These are phyloP conservation scores for Deladenus siricidicola DNA, from an alignment of 2,888 invertebrate species.

Conservation along the genomic window DNA sequence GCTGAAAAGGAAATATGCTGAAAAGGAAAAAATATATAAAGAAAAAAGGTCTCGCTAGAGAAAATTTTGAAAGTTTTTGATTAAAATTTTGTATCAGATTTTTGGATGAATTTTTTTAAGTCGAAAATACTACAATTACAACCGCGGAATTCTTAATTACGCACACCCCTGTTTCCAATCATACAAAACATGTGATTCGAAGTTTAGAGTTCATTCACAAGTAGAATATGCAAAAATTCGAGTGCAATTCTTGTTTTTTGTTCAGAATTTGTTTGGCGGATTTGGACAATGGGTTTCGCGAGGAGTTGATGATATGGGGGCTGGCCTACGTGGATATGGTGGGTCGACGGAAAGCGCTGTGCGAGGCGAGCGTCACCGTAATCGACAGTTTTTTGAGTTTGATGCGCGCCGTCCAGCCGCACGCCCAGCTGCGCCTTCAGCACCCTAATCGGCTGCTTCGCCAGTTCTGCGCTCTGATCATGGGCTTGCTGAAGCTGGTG, in stretches of 20 bases:
- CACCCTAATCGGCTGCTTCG: constrained; percentile 10
- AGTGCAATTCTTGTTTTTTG: not conserved
- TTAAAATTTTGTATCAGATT: too few species aligned
- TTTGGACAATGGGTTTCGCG: constrained; percentile 10
- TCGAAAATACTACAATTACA: too few species aligned
- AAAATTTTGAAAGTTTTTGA: too few species aligned
- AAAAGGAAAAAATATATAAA: not conserved
- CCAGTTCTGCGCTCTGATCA: constrained; percentile 13
- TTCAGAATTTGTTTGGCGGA: constrained; percentile 12
- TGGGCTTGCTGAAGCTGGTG: constrained; percentile 9
- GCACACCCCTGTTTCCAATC: too few species aligned
- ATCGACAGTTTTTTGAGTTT: constrained; percentile 10
- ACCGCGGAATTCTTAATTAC: too few species aligned
- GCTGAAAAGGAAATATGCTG: not conserved
- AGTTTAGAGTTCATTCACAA: too few species aligned
- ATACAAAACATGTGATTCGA: too few species aligned
- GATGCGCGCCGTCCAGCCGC: constrained; percentile 11
- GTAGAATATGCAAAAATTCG: too few species aligned
- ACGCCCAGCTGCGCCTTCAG: constrained; percentile 13
- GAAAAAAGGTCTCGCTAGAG: too few species aligned
- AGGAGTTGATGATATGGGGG: constrained; percentile 9
- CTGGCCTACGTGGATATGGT: constrained; percentile 10
- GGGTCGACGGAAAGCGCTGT: not conserved
- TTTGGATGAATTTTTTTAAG: too few species aligned
- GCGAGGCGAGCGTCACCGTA: constrained; percentile 7